phyloP scores from a whole-genome alignment of 2,113 vertebrate genomes.

The Girardinichthys multiradiatus region DNA sequence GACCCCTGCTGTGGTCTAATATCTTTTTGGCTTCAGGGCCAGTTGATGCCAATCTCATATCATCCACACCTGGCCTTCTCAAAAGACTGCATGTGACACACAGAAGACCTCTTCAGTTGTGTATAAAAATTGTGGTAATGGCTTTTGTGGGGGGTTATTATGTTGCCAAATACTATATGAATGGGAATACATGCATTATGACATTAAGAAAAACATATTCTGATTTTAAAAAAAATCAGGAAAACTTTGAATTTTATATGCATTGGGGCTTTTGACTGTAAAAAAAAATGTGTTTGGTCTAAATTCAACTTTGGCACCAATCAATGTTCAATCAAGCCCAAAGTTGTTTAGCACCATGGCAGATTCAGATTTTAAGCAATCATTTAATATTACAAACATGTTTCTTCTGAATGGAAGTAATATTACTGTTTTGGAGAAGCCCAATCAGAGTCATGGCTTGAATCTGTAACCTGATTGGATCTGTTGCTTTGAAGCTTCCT shows the following conservation, averaged over 20 bases:
- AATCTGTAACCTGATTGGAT: background rate
- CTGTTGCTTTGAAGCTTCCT: background rate
- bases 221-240: no score
- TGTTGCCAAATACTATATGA: background rate
- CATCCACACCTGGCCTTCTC: conserved; percentile 27
- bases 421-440: background rate
- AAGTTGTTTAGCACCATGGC: background rate
- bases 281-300: no score
- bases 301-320: background rate
- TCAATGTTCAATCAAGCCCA: background rate
- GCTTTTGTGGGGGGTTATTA: background rate
- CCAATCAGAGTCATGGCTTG: background rate
- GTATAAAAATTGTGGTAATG: background rate
- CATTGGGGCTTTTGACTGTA: no score
- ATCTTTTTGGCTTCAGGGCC: conserved; percentile 52
- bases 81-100: conserved; percentile 37
- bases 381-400: background rate
- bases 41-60: conserved; percentile 31
- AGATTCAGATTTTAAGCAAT: background rate
- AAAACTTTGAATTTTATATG: no score
- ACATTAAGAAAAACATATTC: no score
- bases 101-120: background rate
- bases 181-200: background rate
- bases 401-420: background rate
- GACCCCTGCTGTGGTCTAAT: conserved; percentile 64